Base-by-base conservation (phyloP, 2,113 vertebrate genomes). In the Limnothrissa miodon region DNA sequence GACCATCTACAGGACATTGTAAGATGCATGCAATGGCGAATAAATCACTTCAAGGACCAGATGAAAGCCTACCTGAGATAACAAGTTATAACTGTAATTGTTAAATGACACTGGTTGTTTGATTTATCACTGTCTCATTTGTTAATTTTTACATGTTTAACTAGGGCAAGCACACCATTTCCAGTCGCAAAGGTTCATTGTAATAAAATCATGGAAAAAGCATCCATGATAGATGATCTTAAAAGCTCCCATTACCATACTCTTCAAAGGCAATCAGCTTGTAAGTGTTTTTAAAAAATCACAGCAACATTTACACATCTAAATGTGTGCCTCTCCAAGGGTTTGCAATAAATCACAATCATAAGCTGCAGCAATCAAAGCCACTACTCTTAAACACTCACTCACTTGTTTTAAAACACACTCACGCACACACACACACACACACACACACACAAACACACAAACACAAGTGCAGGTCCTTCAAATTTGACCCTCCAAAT, bases 281-380 rank as follows among this genome's bases (percentile, higher is more conserved):
- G 11, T 74, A 74, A 56, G 66, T 74, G 66, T 74, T 74, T 74
- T 74, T 74, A 33, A 74, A 74, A 74, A 74, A 74, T 74, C 66
- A 74, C 33, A 13, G 66, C 11, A 29, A 74, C 66, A 74, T 74
- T 74, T 74, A 74, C 66, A 39, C 66, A 39, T 74, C 66, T 74
- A 74, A 74, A 74, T 74, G 29, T 15, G 53, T 56, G 15, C 11
- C 29, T 74, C 66, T 33, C 66, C 29, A 33, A 29, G 59, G 59
- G n/a, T 25, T 25, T 1, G 6, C 29, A 66, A 66, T 74, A 74
- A 74, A 74, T 74, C 66, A 74, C 66, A 74, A 74, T 74, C 66
- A 74, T 13, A 17, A 10, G 2, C 9, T 36, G 66, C 29, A 17
- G 66, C 66, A 74, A 74, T 74, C 66, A 74, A 74, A 74, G 15